phyloP scores from a whole-genome alignment of 2,797 vertebrate species.

The Paedocypris micromegethes region DNA sequence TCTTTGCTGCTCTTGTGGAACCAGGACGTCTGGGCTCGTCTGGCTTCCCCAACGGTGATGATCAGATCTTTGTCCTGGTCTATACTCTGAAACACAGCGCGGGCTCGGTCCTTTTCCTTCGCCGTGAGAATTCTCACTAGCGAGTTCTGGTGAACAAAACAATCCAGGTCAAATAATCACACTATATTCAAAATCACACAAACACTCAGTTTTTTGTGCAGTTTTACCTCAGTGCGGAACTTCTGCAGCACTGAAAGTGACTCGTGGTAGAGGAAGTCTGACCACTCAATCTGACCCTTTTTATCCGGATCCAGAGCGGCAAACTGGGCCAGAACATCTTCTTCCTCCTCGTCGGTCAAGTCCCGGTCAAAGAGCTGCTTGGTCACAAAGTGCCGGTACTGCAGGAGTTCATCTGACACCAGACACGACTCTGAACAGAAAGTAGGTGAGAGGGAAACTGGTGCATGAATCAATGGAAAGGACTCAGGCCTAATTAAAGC shows the following conservation, averaged over 20 bases:
- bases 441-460: conserved; percentile 27
- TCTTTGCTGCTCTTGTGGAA: conserved; percentile 83
- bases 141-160: conserved; percentile 72
- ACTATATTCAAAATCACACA: background rate
- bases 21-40: conserved; percentile 79
- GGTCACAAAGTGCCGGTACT: conserved; percentile 87
- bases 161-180: background rate
- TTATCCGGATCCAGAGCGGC: conserved; percentile 83
- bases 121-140: conserved; percentile 80
- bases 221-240: conserved; percentile 79
- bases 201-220: background rate
- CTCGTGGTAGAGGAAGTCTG: conserved; percentile 89
- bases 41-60: conserved; percentile 75
- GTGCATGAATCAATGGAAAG: conserved; percentile 24
- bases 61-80: conserved; percentile 69
- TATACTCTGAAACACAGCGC: conserved; percentile 74
- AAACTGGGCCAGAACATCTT: conserved; percentile 83
- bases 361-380: conserved; percentile 82
- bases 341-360: conserved; percentile 81
- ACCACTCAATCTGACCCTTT: conserved; percentile 87
- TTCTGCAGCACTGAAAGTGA: conserved; percentile 85
- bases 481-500: conserved; percentile 29
- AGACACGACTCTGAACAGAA: conserved; percentile 79
- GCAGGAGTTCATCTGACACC: conserved; percentile 87
- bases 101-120: conserved; percentile 81